Conservation (phyloP, 2,113 vertebrate species). For the Colaptes auratus region DNA sequence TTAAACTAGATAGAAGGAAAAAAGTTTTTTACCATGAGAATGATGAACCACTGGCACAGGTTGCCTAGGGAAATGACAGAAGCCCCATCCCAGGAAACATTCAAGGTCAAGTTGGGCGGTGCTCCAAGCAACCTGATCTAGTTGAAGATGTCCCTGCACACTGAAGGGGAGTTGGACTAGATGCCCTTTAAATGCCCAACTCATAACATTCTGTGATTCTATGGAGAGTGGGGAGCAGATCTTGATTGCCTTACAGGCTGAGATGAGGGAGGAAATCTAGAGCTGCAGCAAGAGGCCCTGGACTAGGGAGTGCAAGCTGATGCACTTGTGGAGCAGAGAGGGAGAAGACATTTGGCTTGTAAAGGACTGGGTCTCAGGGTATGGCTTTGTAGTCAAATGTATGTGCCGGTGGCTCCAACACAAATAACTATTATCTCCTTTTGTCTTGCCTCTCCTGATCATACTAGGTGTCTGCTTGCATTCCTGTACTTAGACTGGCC, state of each 20-base stretch:
- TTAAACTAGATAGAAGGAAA: neutral
- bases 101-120: neutral
- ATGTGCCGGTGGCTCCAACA: accelerated
- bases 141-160: neutral
- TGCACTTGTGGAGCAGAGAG: neutral
- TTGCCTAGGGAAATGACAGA: too few relatives aligned
- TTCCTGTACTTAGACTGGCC: constrained; percentile 89
- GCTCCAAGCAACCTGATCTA: neutral
- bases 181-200: neutral
- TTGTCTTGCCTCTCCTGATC: neutral
- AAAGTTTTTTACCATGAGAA: neutral
- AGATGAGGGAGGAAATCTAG: too few relatives aligned
- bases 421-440: neutral
- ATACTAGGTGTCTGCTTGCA: constrained; percentile 91
- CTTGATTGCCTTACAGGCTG: neutral
- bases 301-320: accelerated
- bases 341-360: neutral
- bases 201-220: neutral
- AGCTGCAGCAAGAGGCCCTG: accelerated
- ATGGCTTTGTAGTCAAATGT: accelerated
- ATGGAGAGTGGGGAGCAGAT: neutral
- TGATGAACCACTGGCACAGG: neutral
- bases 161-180: neutral
- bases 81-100: neutral
- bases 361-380: neutral